Evolutionary conservation across 2,888 invertebrate species (phyloP), one percentile per base, ranked within the genome.

Genomic region (Horisme vitalbata): DNA sequence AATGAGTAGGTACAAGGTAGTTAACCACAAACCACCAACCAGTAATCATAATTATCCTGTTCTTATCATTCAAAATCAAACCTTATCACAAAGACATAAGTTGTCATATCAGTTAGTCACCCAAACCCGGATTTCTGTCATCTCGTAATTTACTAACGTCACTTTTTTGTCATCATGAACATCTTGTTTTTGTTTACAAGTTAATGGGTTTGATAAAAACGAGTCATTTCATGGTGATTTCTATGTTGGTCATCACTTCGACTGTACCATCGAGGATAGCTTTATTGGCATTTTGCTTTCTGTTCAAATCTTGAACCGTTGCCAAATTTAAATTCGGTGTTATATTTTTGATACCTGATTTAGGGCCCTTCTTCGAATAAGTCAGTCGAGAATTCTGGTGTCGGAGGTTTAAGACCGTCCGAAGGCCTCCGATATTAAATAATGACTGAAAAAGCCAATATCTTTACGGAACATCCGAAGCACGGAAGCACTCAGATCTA

Each of bases 171-270:
- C 50, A 57, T 65, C 58, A 64, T 53, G 50, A 57, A 57, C 55
- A 56, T 59, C 55, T 45, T 55, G 60, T 65, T 63, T 69, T 69
- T 64, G 51, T 59, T 57, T 48, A 47, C 52, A 41, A 56, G 54
- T 56, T 64, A 62, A 58, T 55, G 57, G 59, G 41, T 47, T 52
- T 46, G 46, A 53, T 62, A 55, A 58, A 54, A 62, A 60, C 55
- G 43, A 35, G 45, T 38, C 15, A 53, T 49, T 51, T 52, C 55
- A 54, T 60, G 59, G 58, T 53, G 48, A 39, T 47, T 53, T 46
- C 46, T 32, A 33, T 45, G 50, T 54, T 54, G 27, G 20, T 36
- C n/a, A n/a, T n/a, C n/a, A 45, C 49, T 50, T 39, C 45, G 43
- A 54, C 48, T 47, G 37, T 30, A 30, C 23, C 32, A 33, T 21